Percentiles rank a stretch among this genome's conserved stretches.
phyloP scores from a whole-genome alignment of 2,113 vertebrate species.

The Scomber colias region DNA sequence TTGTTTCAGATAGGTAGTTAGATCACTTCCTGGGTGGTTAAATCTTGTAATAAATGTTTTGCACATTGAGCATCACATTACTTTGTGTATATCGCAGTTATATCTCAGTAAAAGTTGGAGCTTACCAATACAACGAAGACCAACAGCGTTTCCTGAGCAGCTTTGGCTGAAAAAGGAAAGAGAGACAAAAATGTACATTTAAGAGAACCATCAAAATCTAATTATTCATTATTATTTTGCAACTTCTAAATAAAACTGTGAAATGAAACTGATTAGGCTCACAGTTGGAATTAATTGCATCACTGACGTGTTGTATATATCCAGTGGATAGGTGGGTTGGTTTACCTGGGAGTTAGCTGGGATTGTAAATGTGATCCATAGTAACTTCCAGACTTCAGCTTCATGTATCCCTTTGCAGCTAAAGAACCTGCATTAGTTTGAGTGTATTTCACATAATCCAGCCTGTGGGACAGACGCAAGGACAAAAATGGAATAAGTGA shows the following conservation, averaged over 20 bases:
- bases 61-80: neutral
- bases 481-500: neutral
- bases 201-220: neutral
- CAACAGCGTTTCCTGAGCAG: conserved; percentile 60
- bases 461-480: conserved; percentile 52
- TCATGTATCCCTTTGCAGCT: conserved; percentile 67
- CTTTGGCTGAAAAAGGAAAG: conserved; percentile 49
- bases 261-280: too few relatives aligned
- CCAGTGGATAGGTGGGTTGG: neutral
- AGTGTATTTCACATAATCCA: conserved; percentile 55
- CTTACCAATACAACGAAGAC: conserved; percentile 80
- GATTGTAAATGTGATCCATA: conserved; percentile 8
- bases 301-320: too few relatives aligned
- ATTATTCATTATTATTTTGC: neutral
- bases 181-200: neutral
- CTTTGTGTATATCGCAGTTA: neutral
- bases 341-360: conserved; percentile 67
- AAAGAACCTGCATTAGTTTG: conserved; percentile 9
- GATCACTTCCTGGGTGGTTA: too few relatives aligned
- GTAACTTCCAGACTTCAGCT: conserved; percentile 38
- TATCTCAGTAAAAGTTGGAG: neutral
- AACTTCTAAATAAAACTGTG: neutral
- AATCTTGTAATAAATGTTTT: neutral
- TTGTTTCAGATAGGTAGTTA: too few relatives aligned
- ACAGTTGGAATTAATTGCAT: neutral